phyloP scores from a whole-genome alignment of 1,140 invertebrate species.

The Meloidogyne chitwoodi region DNA sequence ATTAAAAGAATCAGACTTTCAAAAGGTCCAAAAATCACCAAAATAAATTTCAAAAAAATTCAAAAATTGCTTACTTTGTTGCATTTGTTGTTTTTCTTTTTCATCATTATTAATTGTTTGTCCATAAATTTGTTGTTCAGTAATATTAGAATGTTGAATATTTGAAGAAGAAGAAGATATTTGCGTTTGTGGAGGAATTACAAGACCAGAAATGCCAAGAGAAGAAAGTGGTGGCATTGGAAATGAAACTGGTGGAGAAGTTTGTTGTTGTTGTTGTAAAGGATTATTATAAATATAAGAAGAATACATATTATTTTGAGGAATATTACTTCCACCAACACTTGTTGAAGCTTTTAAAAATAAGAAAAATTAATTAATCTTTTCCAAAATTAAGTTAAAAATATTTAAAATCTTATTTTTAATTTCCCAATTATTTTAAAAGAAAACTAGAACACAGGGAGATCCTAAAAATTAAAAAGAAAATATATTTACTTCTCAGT shows the following conservation, averaged over 20 bases:
- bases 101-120: not conserved
- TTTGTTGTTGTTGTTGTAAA: conserved; percentile 3
- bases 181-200: conserved; percentile 42
- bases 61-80: not conserved
- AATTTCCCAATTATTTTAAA: too few species aligned
- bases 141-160: not conserved
- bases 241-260: conserved; percentile 39
- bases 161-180: not conserved
- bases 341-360: not conserved
- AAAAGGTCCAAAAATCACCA: not conserved
- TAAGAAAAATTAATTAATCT: not conserved
- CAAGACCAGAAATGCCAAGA: conserved; percentile 50
- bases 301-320: not conserved
- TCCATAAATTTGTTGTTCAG: too few species aligned
- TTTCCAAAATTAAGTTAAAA: too few species aligned
- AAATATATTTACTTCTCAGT: too few species aligned
- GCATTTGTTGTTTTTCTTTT: not conserved
- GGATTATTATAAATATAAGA: not conserved
- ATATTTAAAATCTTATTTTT: too few species aligned
- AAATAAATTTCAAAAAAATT: not conserved
- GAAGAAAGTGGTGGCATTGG: conserved; percentile 56
- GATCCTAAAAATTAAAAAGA: too few species aligned
- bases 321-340: not conserved
- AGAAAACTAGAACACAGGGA: too few species aligned
- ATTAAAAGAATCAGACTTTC: too few species aligned